Evolutionary conservation across 2,888 invertebrate species (phyloP).

Genomic region (Drosophila algonquin): DNA sequence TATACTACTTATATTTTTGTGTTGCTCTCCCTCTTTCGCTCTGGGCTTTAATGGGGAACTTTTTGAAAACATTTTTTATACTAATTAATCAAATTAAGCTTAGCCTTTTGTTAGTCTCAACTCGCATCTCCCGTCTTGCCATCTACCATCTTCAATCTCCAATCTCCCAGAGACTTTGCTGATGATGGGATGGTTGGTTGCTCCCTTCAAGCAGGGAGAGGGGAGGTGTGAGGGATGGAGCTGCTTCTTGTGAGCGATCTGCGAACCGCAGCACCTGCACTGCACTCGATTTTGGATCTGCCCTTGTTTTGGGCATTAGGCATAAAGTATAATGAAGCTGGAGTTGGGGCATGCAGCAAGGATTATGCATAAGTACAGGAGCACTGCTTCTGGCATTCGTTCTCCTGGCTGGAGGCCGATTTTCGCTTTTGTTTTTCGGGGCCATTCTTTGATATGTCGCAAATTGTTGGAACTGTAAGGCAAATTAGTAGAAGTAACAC

Average conservation of each 20-base stretch:
- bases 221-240: background rate
- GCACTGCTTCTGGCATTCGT: no score
- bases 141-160: background rate
- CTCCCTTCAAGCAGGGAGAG: background rate
- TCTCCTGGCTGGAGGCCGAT: background rate
- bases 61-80: constrained; percentile 67
- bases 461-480: background rate
- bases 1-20: background rate
- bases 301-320: background rate
- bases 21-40: constrained; percentile 4
- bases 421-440: background rate
- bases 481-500: background rate
- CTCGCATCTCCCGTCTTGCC: constrained; percentile 11
- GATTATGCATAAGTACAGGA: no score
- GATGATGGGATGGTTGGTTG: background rate
- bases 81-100: constrained; percentile 78
- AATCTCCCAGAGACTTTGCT: background rate
- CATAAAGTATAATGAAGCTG: no score
- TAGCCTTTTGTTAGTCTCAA: constrained; percentile 64
- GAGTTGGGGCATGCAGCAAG: no score
- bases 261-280: background rate
- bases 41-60: constrained; percentile 46
- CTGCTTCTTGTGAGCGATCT: background rate
- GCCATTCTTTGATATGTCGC: background rate
- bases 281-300: background rate